Base-by-base conservation (phyloP, 1,140 invertebrate species). In the Geopemphigus sp. region DNA sequence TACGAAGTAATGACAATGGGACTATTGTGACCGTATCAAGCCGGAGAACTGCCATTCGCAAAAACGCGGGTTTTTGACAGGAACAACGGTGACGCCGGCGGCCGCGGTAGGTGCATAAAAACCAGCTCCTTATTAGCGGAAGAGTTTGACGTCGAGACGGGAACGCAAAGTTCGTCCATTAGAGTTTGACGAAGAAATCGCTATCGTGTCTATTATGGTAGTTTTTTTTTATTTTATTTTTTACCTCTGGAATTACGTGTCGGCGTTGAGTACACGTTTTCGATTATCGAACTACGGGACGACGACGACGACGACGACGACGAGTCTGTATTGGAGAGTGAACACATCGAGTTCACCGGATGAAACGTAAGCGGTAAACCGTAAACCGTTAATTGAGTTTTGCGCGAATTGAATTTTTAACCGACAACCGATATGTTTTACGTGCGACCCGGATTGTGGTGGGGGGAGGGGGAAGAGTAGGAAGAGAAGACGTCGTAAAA, bases 21-120 rank as follows among this genome's bases (percentile, higher is more conserved):
- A 63, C 74, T 53, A 78, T 61, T 78, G 56, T 78, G 74, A 19
- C n/a, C 14, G 15, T 54, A 29, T 76, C 72, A 76, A 76, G 39
- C 39, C 19, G 68, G 68, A 19, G 66, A 59, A 76, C 72, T 76
- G 72, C 29, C 72, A 76, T 76, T 59, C 32, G 72, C 72, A 76
- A 76, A 76, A 76, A 59, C 54, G 29, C 24, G 19, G n/a, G 29
- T 76, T 76, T 78, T 50, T 78, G 74, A 78, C 74, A 74, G 53
- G 72, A 29, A 72, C 24, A n/a, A 39, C 61, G 15, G n/a, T n/a
- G n/a, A 24, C 10, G 68, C 12, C 24, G 68, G 8, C 1, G 6
- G 45, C n/a, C 11, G n/a, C 12, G 17, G 47, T n/a, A n/a, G n/a
- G n/a, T 19, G 29, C 12, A 45, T 54, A 53, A 72, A 15, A 54